Conservation (phyloP, 2,888 invertebrate species). For the Petrophora chlorosata region DNA sequence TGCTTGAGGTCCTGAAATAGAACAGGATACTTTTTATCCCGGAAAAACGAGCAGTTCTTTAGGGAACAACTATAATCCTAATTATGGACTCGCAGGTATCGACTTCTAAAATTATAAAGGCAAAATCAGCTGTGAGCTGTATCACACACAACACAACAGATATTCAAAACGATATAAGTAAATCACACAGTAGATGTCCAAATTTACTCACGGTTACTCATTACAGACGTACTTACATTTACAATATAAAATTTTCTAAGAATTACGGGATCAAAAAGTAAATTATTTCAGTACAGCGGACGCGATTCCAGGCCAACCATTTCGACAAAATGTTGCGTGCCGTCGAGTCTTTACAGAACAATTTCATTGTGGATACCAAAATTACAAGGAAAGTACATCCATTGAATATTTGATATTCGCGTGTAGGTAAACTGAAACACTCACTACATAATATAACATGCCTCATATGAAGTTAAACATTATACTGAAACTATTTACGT, state of each 20-base stretch:
- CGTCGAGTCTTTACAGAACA: constrained; percentile 36
- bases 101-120: too few species aligned
- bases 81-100: too few species aligned
- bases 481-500: constrained; percentile 8
- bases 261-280: background rate
- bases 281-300: constrained; percentile 43
- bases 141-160: too few species aligned
- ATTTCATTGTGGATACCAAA: constrained; percentile 33
- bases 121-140: too few species aligned
- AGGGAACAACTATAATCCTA: too few species aligned
- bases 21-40: too few species aligned
- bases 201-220: too few species aligned
- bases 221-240: too few species aligned
- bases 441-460: constrained; percentile 6
- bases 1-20: too few species aligned
- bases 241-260: background rate
- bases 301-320: constrained; percentile 17
- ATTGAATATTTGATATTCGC: constrained; percentile 22
- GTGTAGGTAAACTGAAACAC: constrained; percentile 14
- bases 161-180: background rate
- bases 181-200: background rate
- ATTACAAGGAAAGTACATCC: constrained; percentile 17
- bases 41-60: too few species aligned
- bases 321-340: constrained; percentile 39
- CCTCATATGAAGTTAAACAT: constrained; percentile 3